phyloP scores from a whole-genome alignment of 2,113 vertebrate species.

The Montifringilla adamsi region DNA sequence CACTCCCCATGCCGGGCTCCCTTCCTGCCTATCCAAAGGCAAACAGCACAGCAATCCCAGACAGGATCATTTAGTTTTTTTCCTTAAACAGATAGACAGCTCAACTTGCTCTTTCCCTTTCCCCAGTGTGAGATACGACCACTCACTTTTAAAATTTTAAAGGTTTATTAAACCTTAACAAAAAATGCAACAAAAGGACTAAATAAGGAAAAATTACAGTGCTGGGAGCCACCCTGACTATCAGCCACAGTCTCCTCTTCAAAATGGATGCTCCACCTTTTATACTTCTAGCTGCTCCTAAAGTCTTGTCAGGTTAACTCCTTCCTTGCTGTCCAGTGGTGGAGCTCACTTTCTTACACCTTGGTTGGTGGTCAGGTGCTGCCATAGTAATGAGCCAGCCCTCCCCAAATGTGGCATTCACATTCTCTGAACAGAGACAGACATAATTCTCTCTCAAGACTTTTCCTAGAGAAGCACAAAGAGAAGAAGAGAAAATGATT shows the following conservation, averaged over 20 bases:
- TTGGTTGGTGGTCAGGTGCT: background rate
- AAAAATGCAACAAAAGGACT: background rate
- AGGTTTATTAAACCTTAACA: background rate
- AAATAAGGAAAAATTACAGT: background rate
- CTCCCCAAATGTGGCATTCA: background rate
- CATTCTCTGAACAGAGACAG: too few species aligned
- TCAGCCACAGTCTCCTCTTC: background rate
- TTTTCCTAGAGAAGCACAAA: too few species aligned
- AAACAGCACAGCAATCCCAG: too few species aligned
- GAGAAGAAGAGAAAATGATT: too few species aligned
- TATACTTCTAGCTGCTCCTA: background rate
- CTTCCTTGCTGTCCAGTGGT: background rate
- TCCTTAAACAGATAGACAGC: too few species aligned
- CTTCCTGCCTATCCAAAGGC: too few species aligned
- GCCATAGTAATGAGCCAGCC: background rate
- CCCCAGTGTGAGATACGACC: background rate
- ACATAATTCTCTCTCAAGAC: too few species aligned
- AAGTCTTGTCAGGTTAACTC: background rate
- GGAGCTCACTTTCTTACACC: background rate
- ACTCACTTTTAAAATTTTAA: background rate
- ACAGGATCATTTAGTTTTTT: too few species aligned
- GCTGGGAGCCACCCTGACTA: background rate
- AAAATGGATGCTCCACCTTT: background rate
- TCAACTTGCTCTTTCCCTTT: too few species aligned
- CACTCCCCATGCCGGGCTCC: too few species aligned